phyloP scores from a whole-genome alignment of 2,797 vertebrate genomes.

The Eulemur mongoz region DNA sequence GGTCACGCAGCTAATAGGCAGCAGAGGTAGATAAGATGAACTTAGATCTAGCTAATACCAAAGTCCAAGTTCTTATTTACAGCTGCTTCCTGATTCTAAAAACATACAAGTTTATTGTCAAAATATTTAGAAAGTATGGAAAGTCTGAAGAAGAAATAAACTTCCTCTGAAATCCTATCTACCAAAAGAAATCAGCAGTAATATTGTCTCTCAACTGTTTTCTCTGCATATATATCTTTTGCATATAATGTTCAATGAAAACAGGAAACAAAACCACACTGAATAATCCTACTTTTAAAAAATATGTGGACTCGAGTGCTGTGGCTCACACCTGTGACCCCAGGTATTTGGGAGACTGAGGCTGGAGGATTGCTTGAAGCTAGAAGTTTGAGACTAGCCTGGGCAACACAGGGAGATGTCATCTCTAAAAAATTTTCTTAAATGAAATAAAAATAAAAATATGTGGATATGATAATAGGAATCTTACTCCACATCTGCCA shows the following conservation, averaged over 20 bases:
- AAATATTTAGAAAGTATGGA: background rate
- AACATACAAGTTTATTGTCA: background rate
- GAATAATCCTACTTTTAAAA: background rate
- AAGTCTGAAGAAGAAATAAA: conserved; percentile 24
- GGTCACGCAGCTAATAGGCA: background rate
- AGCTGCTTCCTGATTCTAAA: background rate
- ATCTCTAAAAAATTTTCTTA: too few species aligned
- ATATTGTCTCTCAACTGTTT: background rate
- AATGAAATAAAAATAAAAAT: too few species aligned
- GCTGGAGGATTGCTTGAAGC: too few species aligned
- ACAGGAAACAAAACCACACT: background rate
- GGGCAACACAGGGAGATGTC: too few species aligned
- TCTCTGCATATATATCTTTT: background rate
- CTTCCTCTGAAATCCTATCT: background rate
- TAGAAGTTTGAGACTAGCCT: too few species aligned
- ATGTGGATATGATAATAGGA: background rate
- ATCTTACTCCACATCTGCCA: background rate
- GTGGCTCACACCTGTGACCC: too few species aligned
- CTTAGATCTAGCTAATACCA: too few species aligned
- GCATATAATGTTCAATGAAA: background rate
- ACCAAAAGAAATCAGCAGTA: background rate
- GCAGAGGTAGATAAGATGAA: background rate
- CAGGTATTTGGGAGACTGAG: too few species aligned
- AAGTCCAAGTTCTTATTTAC: background rate
- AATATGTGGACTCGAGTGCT: background rate